phyloP scores from a whole-genome alignment of 2,113 vertebrate species.

The Nannobrachium achirus region DNA sequence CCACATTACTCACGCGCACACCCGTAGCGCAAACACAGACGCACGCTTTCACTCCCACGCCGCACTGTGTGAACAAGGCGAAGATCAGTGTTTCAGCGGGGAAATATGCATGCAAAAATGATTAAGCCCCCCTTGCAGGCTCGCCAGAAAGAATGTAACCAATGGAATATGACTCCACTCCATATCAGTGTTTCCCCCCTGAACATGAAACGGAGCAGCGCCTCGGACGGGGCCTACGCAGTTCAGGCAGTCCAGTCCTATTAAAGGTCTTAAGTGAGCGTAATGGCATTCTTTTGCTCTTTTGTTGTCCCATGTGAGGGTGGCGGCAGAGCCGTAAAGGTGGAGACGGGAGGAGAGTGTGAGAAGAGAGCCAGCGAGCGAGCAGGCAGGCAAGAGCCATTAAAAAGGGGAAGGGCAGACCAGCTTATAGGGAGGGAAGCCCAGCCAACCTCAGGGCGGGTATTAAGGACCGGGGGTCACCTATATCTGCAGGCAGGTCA shows the following conservation, averaged over 20 bases:
- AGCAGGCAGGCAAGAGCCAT: slow-evolving; percentile 54
- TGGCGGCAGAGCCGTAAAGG: slow-evolving; percentile 62
- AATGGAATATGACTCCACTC: slow-evolving; percentile 63
- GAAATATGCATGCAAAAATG: slow-evolving; percentile 73
- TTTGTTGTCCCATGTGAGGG: slow-evolving; percentile 67
- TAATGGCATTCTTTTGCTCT: slow-evolving; percentile 70
- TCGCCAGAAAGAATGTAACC: slow-evolving; percentile 55
- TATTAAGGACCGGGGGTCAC: slow-evolving; percentile 66
- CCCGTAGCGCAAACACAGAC: not conserved
- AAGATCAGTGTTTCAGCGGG: slow-evolving; percentile 59
- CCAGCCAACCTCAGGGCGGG: slow-evolving; percentile 58
- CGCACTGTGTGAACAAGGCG: slow-evolving; percentile 52
- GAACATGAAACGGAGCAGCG: slow-evolving; percentile 59
- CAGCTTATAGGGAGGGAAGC: slow-evolving; percentile 59
- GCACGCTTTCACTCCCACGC: not conserved
- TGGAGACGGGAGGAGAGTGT: slow-evolving; percentile 55
- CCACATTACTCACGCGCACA: not conserved
- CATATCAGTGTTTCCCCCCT: slow-evolving; percentile 48
- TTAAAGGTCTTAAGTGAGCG: slow-evolving; percentile 69
- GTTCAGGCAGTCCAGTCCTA: slow-evolving; percentile 55
- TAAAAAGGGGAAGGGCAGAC: slow-evolving; percentile 63
- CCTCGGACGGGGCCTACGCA: slow-evolving; percentile 44
- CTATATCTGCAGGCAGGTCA: slow-evolving; percentile 63
- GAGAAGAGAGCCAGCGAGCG: slow-evolving; percentile 61
- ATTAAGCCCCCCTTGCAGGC: slow-evolving; percentile 55